Evolutionary conservation across 1,140 invertebrate species (phyloP).

Genomic region (Cotesia glomerata): DNA sequence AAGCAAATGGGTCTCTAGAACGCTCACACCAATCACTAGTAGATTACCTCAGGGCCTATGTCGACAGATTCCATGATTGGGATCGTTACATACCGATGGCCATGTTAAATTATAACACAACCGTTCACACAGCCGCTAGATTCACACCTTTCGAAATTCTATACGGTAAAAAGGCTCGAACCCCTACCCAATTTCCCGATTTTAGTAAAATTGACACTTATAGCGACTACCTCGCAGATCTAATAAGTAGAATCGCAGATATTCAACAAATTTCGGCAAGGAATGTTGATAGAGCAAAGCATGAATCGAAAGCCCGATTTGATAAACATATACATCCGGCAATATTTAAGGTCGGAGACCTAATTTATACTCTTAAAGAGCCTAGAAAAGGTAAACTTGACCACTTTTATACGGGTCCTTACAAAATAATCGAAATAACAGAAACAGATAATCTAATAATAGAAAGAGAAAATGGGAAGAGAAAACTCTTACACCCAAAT

Average conservation of each 20-base stretch:
- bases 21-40: not conserved
- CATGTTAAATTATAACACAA: constrained; percentile 7
- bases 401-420: not conserved
- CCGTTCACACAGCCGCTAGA: not conserved
- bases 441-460: not conserved
- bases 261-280: not conserved
- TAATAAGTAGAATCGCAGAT: not conserved
- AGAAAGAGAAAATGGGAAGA: not conserved
- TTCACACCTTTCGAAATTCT: constrained; percentile 10
- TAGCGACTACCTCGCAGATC: not conserved
- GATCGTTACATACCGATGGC: constrained; percentile 1
- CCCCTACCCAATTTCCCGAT: not conserved
- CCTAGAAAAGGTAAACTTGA: not conserved
- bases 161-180: not conserved
- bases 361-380: not conserved
- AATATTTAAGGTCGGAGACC: not conserved
- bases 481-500: not conserved
- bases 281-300: not conserved
- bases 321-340: not conserved
- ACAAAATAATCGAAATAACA: not conserved
- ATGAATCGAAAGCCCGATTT: not conserved
- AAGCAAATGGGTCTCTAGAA: constrained; percentile 17
- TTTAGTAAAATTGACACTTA: not conserved
- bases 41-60: not conserved
- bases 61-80: not conserved